Conservation (phyloP, 2,888 invertebrate genomes). For the Silvanus unidentatus region DNA sequence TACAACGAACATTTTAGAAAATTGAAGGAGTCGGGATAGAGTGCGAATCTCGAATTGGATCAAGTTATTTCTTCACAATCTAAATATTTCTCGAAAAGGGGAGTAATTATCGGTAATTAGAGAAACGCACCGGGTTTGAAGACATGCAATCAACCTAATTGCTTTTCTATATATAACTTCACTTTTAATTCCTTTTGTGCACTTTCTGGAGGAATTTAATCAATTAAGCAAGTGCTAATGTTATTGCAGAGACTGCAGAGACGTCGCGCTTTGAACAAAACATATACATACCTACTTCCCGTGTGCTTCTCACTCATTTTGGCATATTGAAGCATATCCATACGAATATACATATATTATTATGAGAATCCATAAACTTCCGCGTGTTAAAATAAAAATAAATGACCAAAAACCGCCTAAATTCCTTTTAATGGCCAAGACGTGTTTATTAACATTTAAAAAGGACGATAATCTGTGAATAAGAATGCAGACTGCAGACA, state of each 20-base stretch:
- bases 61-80: too few relatives aligned
- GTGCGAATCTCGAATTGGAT: too few relatives aligned
- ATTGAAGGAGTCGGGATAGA: too few relatives aligned
- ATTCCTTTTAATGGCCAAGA: slow-evolving; percentile 10
- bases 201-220: slow-evolving; percentile 13
- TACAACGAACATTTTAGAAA: too few relatives aligned
- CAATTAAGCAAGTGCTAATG: slow-evolving; percentile 14
- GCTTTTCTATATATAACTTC: slow-evolving; percentile 27
- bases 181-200: slow-evolving; percentile 14
- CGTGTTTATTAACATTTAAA: slow-evolving; percentile 29
- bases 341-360: too few relatives aligned
- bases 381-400: too few relatives aligned
- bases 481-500: slow-evolving; percentile 21
- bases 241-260: neutral
- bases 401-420: neutral
- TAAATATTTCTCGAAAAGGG: too few relatives aligned
- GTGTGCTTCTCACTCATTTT: too few relatives aligned
- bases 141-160: slow-evolving; percentile 28
- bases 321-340: too few relatives aligned
- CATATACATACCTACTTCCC: too few relatives aligned
- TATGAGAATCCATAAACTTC: too few relatives aligned
- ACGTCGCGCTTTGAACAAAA: too few relatives aligned
- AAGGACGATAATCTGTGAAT: slow-evolving; percentile 22
- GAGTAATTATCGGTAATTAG: slow-evolving; percentile 34
- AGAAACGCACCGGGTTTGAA: slow-evolving; percentile 26